Evolutionary conservation across 2,888 invertebrate genomes (phyloP), one percentile per base, ranked within the genome.

Genomic region (Ferrisia virgata): DNA sequence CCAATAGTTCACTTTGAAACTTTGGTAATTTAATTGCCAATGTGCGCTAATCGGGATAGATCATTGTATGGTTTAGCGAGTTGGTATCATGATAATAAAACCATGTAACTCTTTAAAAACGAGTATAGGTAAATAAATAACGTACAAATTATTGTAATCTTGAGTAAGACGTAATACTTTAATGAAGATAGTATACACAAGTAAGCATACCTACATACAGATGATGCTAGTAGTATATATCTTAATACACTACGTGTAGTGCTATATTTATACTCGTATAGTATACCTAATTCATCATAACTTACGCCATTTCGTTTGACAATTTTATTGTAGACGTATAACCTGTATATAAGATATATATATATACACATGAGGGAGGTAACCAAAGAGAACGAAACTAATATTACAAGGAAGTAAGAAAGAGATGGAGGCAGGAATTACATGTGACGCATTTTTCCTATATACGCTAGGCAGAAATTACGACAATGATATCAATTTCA

Each of bases 401-500:
- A n/a, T n/a, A n/a, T n/a, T 72, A 33, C 36, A 36, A 36, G 18
- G 28, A 28, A 15, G 15, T 13, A 2, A 15, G 13, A 22, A 53
- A 22, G 47, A n/a, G 47, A 15, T 47, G 47, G 22, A 53, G 8
- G 36, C 5, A 36, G 36, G 8, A 5, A 28, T 28, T 28, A 28
- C 64, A 64, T 28, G 18, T 76, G 18, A 76, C 13, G 72, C 72
- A 11, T 76, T 76, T 76, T 36, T 36, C 72, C 36, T 15, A 40
- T 8, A 3, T 40, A 22, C 53, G 22, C n/a, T n/a, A 40, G 6
- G 43, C 53, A 2, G 53, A 3, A 36, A 8, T 36, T 36, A 33
- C 36, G 31, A 76, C 72, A 33, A 76, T 36, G 72, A 76, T 36
- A 76, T 76, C 72, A 76, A 76, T 76, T 76, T 76, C 72, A 76